Percentiles rank a stretch among this genome's conserved stretches.
Conservation (phyloP, 2,113 vertebrate genomes). For the Aviceda subcristata region DNA sequence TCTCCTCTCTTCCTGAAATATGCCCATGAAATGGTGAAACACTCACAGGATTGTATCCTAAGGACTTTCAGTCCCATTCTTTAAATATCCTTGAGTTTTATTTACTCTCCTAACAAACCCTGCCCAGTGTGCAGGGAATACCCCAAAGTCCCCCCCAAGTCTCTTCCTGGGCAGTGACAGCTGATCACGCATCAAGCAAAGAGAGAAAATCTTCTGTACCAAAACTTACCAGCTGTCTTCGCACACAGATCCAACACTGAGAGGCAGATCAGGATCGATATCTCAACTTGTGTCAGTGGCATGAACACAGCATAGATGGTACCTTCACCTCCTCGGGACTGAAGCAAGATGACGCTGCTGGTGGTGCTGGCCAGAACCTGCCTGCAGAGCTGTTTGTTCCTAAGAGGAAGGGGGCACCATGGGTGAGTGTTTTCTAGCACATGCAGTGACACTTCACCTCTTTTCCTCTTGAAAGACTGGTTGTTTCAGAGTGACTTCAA, state of each 20-base stretch:
- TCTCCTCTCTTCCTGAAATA: background rate
- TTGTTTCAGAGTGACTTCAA: background rate
- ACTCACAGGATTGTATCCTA: background rate
- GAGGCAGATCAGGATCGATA: background rate
- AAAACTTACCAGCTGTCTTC: background rate
- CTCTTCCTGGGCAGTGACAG: background rate
- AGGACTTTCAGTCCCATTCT: background rate
- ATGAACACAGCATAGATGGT: background rate
- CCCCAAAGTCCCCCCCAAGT: background rate
- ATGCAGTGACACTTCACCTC: background rate
- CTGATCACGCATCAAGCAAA: background rate
- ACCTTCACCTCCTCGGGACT: background rate
- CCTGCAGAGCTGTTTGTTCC: background rate
- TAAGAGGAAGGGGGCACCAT: background rate
- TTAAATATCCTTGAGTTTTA: background rate
- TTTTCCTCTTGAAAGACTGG: background rate
- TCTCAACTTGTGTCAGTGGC: background rate
- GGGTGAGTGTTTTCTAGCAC: background rate
- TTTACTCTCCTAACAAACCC: background rate
- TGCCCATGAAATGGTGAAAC: background rate
- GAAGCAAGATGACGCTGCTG: background rate
- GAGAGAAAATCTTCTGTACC: background rate
- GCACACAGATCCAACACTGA: background rate
- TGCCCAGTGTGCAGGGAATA: background rate
- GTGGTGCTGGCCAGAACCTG: background rate